Percentiles rank a stretch among this genome's conserved stretches.
phyloP scores from a whole-genome alignment of 2,888 invertebrate species.

The Thecophora atra region DNA sequence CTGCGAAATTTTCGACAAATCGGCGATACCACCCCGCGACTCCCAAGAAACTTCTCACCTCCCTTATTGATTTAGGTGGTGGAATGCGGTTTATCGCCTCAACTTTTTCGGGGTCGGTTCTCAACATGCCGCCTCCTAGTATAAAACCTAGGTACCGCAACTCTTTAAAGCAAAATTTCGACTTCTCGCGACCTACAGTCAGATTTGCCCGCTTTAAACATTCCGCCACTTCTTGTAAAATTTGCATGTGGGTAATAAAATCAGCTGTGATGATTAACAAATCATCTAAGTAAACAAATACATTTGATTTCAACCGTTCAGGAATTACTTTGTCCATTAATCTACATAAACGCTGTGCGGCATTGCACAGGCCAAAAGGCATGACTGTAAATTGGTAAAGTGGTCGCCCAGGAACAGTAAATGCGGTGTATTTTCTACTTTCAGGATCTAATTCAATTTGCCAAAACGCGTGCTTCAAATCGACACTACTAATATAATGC shows the following conservation, averaged over 20 bases:
- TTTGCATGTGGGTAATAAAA: background rate
- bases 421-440: background rate
- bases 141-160: slow-evolving; percentile 36
- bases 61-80: background rate
- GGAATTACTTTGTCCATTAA: background rate
- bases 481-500: slow-evolving; percentile 6
- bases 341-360: background rate
- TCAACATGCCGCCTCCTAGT: background rate
- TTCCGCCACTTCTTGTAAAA: background rate
- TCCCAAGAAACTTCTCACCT: slow-evolving; percentile 1
- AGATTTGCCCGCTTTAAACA: background rate
- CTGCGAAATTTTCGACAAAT: background rate
- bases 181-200: background rate
- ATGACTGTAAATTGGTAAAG: background rate
- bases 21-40: background rate
- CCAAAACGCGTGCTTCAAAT: slow-evolving; percentile 8
- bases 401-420: background rate
- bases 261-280: slow-evolving; percentile 4
- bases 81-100: background rate
- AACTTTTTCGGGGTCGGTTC: background rate
- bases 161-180: slow-evolving; percentile 26
- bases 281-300: slow-evolving; percentile 11
- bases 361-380: slow-evolving; percentile 10
- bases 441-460: background rate
- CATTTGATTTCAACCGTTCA: background rate